A percentile compares a stretch with the other conserved stretches of the same genome.
phyloP scores from a whole-genome alignment of 2,888 invertebrate species.

The Gari tellinella region DNA sequence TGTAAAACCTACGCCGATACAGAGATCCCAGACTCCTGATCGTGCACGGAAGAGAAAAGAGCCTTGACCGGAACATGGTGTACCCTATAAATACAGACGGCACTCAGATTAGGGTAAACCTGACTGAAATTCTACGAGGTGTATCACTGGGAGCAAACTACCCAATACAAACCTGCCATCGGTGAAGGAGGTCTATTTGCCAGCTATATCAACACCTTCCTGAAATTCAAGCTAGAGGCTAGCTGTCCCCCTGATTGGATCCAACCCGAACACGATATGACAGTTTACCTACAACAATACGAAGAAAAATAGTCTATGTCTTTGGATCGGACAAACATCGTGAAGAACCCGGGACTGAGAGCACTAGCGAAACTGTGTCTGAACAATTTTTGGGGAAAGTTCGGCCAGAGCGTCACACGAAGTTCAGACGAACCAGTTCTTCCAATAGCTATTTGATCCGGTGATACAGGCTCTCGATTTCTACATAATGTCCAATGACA shows the following conservation, averaged over 20 bases:
- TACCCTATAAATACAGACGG: constrained; percentile 78
- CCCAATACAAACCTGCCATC: constrained; percentile 45
- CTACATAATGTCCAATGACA: constrained; percentile 21
- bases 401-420: constrained; percentile 39
- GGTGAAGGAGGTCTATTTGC: constrained; percentile 72
- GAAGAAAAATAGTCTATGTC: constrained; percentile 47
- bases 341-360: constrained; percentile 46
- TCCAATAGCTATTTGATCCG: constrained; percentile 19
- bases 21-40: constrained; percentile 68
- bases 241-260: constrained; percentile 66
- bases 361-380: constrained; percentile 49
- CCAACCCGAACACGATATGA: constrained; percentile 49
- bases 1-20: constrained; percentile 69
- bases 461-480: constrained; percentile 17
- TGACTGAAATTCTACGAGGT: constrained; percentile 77
- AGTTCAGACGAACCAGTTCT: constrained; percentile 20
- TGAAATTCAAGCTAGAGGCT: constrained; percentile 69
- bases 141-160: constrained; percentile 69
- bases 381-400: constrained; percentile 68
- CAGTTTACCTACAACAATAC: constrained; percentile 60
- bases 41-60: constrained; percentile 71
- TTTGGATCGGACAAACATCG: constrained; percentile 35
- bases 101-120: constrained; percentile 76
- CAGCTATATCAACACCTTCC: constrained; percentile 75
- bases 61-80: constrained; percentile 79